Evolutionary conservation across 2,888 invertebrate genomes (phyloP).

Genomic region (Parnassius smintheus): DNA sequence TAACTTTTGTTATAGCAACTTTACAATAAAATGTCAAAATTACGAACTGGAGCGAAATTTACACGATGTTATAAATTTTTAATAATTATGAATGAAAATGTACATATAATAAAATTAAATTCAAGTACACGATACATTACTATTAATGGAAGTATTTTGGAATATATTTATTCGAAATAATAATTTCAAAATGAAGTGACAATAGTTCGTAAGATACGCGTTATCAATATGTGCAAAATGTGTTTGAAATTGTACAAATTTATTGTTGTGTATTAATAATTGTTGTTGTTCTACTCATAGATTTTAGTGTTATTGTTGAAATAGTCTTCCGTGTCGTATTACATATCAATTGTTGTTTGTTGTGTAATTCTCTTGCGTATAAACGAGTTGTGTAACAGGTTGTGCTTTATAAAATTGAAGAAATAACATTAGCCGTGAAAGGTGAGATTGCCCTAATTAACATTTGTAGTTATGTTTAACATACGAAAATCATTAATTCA

Average conservation of each 20-base stretch:
- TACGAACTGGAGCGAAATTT: slow-evolving; percentile 68
- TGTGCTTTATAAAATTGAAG: slow-evolving; percentile 64
- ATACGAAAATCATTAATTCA: no score
- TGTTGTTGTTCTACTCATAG: slow-evolving; percentile 37
- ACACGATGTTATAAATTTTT: slow-evolving; percentile 49
- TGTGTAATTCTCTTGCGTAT: slow-evolving; percentile 24
- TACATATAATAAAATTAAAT: slow-evolving; percentile 34
- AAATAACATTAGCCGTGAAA: slow-evolving; percentile 57
- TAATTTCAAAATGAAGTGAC: slow-evolving; percentile 1
- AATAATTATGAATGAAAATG: slow-evolving; percentile 72
- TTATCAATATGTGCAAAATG: slow-evolving; percentile 26
- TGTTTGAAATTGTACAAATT: slow-evolving; percentile 17
- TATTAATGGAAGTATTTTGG: slow-evolving; percentile 10
- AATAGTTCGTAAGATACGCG: slow-evolving; percentile 15
- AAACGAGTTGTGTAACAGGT: slow-evolving; percentile 51
- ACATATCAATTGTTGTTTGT: slow-evolving; percentile 39
- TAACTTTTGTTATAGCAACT: slow-evolving; percentile 46
- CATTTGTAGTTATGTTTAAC: no score
- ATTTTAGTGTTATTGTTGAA: slow-evolving; percentile 42
- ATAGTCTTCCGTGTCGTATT: slow-evolving; percentile 43
- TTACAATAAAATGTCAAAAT: slow-evolving; percentile 58
- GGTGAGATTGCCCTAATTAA: slow-evolving; percentile 45
- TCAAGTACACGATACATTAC: slow-evolving; percentile 4
- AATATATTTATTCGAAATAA: slow-evolving; percentile 10
- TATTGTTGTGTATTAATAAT: slow-evolving; percentile 29